Base-by-base conservation (phyloP, 2,113 vertebrate species). In the Myxocyprinus asiaticus region DNA sequence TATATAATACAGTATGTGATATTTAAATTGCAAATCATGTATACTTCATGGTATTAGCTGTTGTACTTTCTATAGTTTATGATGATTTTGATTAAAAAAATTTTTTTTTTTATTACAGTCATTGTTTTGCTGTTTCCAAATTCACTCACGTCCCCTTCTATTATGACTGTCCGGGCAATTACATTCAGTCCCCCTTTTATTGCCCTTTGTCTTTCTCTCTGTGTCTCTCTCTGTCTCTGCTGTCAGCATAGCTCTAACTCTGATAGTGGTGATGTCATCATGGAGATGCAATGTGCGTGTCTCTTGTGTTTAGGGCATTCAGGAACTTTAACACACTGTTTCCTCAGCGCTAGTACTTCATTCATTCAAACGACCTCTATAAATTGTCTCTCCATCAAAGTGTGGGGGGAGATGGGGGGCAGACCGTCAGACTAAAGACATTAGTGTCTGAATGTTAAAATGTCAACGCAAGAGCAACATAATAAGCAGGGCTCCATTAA, bases 181-280 rank as follows among this genome's bases (percentile, higher is more conserved):
- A n/a, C n/a, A n/a, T n/a, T n/a, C n/a, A n/a, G n/a, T n/a, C n/a
- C n/a, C n/a, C n/a, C n/a, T n/a, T n/a, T n/a, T n/a, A n/a, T n/a
- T n/a, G n/a, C n/a, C n/a, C n/a, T n/a, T n/a, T n/a, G n/a, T n/a
- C n/a, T n/a, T n/a, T n/a, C n/a, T n/a, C n/a, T n/a, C n/a, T n/a
- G n/a, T n/a, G n/a, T n/a, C n/a, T n/a, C n/a, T 17, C 22, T 62
- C 8, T 15, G 9, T 55, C 42, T 65, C 74, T 65, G 7, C 67
- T 15, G 50, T 58, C 69, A 53, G 12, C 43, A 43, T 77, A 84
- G 82, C 71, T 83, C 82, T 78, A 63, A 22, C 76, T 85, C 73
- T 55, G 22, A 33, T 33, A 70, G 76, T 45, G 77, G 81, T 81
- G 83, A 87, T 85, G 83, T 87, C 88, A 88, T 88, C 81, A 15